Conservation (phyloP, 1,140 invertebrate species). For the Gryon sp. region DNA sequence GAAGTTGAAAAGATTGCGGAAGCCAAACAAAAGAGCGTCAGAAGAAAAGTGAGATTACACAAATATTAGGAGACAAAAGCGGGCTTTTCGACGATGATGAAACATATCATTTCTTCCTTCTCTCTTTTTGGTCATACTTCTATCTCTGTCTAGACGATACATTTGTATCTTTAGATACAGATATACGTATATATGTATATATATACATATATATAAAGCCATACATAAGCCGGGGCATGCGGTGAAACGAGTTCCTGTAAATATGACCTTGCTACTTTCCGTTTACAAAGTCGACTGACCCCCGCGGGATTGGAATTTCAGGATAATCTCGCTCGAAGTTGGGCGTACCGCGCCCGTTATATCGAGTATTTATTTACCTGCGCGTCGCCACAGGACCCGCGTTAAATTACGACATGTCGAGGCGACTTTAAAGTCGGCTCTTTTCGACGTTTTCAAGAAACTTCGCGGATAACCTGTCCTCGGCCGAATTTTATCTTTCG, state of each 20-base stretch:
- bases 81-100: not conserved
- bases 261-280: conserved; percentile 67
- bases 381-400: conserved; percentile 28
- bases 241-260: conserved; percentile 60
- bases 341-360: conserved; percentile 62
- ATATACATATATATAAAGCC: conserved; percentile 2
- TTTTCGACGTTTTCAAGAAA: no score
- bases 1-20: conserved; percentile 4
- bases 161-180: conserved; percentile 31
- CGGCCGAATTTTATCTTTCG: no score
- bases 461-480: no score
- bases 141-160: no score
- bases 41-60: not conserved
- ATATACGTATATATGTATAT: no score
- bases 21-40: not conserved
- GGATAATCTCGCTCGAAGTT: conserved; percentile 61
- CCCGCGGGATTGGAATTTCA: conserved; percentile 60
- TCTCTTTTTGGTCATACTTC: no score
- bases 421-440: no score
- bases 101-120: no score
- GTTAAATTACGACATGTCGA: conserved; percentile 34
- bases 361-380: conserved; percentile 65
- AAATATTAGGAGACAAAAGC: not conserved
- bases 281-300: conserved; percentile 62
- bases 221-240: conserved; percentile 33